Evolutionary conservation across 1,140 invertebrate genomes (phyloP).

Genomic region (Tribolium castaneum): DNA sequence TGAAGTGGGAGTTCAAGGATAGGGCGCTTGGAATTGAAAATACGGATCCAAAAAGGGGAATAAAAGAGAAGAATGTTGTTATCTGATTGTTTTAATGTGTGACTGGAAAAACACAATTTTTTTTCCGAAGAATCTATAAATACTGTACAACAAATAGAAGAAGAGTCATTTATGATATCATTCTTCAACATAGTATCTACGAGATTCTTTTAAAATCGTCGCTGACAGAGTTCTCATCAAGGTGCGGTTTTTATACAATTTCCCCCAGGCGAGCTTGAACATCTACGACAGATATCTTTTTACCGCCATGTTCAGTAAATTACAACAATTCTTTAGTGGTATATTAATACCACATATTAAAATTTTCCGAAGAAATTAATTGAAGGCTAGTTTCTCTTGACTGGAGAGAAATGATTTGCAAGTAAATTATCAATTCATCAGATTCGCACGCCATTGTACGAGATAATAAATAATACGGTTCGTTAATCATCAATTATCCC

Average conservation of each 20-base stretch:
- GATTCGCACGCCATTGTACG: not conserved
- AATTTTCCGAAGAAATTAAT: not conserved
- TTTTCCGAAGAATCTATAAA: not conserved
- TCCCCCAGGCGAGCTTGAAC: not conserved
- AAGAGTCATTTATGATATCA: not conserved
- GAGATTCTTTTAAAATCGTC: not conserved
- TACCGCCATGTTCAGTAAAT: not conserved
- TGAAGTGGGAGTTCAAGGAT: conserved; percentile 27
- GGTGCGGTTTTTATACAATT: conserved; percentile 10
- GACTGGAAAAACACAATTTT: not conserved
- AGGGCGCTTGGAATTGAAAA: not conserved
- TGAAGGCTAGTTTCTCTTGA: not conserved
- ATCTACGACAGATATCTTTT: not conserved
- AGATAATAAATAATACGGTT: conserved; percentile 11
- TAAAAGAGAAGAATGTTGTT: too few species aligned
- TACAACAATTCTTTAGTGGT: not conserved
- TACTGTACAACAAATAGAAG: not conserved
- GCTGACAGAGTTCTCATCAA: not conserved
- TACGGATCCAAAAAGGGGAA: not conserved
- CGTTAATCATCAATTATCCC: not conserved
- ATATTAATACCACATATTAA: not conserved
- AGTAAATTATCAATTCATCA: not conserved
- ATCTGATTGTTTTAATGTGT: too few species aligned
- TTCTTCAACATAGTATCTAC: not conserved
- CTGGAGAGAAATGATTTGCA: not conserved